Evolutionary conservation across 2,888 invertebrate species (phyloP), one percentile per base, ranked within the genome.

Genomic region (Notodromas monacha): DNA sequence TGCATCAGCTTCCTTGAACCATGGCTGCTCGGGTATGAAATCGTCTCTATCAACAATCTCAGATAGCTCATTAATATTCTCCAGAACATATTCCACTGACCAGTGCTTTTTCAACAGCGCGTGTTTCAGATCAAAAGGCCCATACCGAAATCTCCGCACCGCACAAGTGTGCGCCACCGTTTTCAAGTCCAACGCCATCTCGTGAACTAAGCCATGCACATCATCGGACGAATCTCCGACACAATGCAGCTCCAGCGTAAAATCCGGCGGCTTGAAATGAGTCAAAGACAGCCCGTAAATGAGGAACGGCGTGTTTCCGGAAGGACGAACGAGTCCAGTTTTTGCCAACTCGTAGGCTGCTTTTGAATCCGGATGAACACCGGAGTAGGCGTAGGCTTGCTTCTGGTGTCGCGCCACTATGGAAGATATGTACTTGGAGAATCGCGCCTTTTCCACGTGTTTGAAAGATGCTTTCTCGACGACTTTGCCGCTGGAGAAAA

Each of bases 291-390:
- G 61, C 14, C 69, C 65, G 48, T 86, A 89, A 14, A 89, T 43
- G 15, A 86, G 52, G 1, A 81, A 72, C 14, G 65, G 52, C 34
- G 65, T 63, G 21, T 54, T 57, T 33, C 59, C 49, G 0, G 55
- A 52, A 0, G 89, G 81, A 33, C 81, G 55, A 3, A 86, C 58
- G 0, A 67, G 56, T 1, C 92, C 89, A 46, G 65, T 54, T 1
- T 62, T 54, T 4, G 84, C 84, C 34, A 89, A 43, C 33, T 89
- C 76, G 48, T 76, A 92, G 6, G 79, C 79, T 27, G 67, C 61
- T 49, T 89, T 74, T 26, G 74, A 74, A 41, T 74, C 65, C 35
- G 72, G 56, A 44, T 74, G 65, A 0, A 86, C 61, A 14, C 79
- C 79, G 38, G 63, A 60, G 27, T 65, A 43, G 38, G 68, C 68